phyloP scores from a whole-genome alignment of 2,797 vertebrate species.

The Brachyrhaphis roseni region DNA sequence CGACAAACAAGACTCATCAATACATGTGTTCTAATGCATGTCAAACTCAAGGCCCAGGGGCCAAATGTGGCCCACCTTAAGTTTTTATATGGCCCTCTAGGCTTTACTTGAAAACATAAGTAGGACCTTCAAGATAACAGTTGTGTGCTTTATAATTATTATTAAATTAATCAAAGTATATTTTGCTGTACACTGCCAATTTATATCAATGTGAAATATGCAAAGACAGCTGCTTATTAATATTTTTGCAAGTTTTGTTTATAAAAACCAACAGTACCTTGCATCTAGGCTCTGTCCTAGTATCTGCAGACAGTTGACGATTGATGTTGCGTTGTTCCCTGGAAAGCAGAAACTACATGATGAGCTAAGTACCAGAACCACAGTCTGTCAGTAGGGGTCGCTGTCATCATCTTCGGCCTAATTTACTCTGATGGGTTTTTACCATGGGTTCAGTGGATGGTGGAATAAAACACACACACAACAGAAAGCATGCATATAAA shows the following conservation, averaged over 20 bases:
- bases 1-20: too few relatives aligned
- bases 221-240: too few relatives aligned
- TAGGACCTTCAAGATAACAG: background rate
- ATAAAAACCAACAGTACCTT: constrained; percentile 77
- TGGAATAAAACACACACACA: background rate
- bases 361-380: background rate
- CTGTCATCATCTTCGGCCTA: background rate
- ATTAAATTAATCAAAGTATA: too few relatives aligned
- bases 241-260: too few relatives aligned
- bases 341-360: constrained; percentile 26
- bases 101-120: too few relatives aligned
- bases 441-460: constrained; percentile 1
- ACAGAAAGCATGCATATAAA: constrained; percentile 18
- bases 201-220: too few relatives aligned
- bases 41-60: too few relatives aligned
- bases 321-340: constrained; percentile 95
- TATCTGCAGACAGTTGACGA: constrained; percentile 97
- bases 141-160: background rate
- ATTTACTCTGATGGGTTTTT: constrained; percentile 22
- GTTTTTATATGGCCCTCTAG: too few relatives aligned
- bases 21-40: too few relatives aligned
- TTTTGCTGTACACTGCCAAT: too few relatives aligned
- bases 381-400: background rate
- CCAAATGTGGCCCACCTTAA: too few relatives aligned
- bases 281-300: constrained; percentile 95